These are phyloP conservation scores for Mnemiopsis leidyi DNA, from an alignment of 37 sponge, comb jelly and placozoan genomes.

Conservation along the genomic window DNA sequence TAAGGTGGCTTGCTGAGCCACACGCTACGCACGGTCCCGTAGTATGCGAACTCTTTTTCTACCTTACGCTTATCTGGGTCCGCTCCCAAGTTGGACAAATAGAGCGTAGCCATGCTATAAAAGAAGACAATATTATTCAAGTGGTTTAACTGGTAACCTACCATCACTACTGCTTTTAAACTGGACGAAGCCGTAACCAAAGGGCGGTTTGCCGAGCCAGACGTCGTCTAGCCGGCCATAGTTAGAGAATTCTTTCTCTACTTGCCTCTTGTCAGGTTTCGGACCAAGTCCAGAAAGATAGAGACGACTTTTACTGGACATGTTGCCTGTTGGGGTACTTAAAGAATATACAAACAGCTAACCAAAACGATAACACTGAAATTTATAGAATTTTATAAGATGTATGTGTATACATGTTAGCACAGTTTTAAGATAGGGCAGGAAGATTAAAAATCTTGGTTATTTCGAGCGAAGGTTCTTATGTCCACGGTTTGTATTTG, in stretches of 20 bases:
- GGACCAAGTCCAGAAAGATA: not conserved
- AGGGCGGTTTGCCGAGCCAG: not conserved
- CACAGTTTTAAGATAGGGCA: too few species aligned
- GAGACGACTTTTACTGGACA: not conserved
- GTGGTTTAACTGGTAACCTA: not conserved
- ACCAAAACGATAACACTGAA: too few species aligned
- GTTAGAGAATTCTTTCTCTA: not conserved
- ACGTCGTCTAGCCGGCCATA: not conserved
- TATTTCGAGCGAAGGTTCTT: too few species aligned
- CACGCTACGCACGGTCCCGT: constrained; percentile 15
- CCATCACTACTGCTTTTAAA: not conserved
- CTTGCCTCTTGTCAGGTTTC: not conserved
- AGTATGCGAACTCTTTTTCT: constrained; percentile 32
- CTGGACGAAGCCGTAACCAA: not conserved
- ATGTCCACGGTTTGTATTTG: too few species aligned
- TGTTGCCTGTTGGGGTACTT: too few species aligned
- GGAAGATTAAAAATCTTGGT: too few species aligned
- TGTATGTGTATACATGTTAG: too few species aligned
- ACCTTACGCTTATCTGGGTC: constrained; percentile 51
- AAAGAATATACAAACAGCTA: too few species aligned
- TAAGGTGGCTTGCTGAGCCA: constrained; percentile 37
- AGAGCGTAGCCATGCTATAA: constrained; percentile 54
- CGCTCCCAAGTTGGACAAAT: constrained; percentile 30
- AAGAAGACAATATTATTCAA: not conserved
- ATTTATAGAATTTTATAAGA: too few species aligned